Base-by-base conservation (phyloP, 2,888 invertebrate species). In the Onthophagus sagittarius region DNA sequence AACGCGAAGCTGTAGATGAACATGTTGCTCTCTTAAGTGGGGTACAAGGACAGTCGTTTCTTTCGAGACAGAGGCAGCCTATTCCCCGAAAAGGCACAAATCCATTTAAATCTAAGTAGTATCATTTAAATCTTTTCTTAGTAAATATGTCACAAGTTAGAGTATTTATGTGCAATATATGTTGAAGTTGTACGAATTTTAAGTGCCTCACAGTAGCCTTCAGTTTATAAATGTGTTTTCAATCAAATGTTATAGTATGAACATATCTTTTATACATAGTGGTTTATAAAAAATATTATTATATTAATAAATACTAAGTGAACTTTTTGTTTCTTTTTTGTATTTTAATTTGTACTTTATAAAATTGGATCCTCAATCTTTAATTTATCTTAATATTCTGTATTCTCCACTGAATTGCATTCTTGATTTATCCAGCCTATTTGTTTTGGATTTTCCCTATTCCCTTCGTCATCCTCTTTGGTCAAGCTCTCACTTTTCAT, bases 11-110 rank as follows among this genome's bases (percentile, higher is more conserved):
- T 7, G 90, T 92, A 6, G 94, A 94, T 82, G 91, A 93, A 75
- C 88, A 95, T 74, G 88, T 97, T 79, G 91, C 93, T 0, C 86
- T 91, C 62, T 85, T 94, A 32, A 92, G 91, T 79, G 90, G 92
- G 2, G 87, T 87, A 11, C 90, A 89, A 81, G 94, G 94, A 0
- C 94, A 95, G 84, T 95, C 95, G 15, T 97, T 97, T 88, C 88
- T 97, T 67, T 92, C 94, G 1, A 89, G 96, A 11, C 97, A 97
- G 84, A 88, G 97, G 3, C 93, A 94, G 80, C 91, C 93, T 14
- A 90, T 92, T 9, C 89, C 92, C 2, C 88, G 94, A 75, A 90
- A 90, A 83, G 84, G 89, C 7, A 86, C 88, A 63, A 83, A 84
- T 76, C 80, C 85, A 0, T 84, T 84, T n/a, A 79, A 78, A 71